Conservation (phyloP, 2,113 vertebrate genomes). For the Orthonyx spaldingii region DNA sequence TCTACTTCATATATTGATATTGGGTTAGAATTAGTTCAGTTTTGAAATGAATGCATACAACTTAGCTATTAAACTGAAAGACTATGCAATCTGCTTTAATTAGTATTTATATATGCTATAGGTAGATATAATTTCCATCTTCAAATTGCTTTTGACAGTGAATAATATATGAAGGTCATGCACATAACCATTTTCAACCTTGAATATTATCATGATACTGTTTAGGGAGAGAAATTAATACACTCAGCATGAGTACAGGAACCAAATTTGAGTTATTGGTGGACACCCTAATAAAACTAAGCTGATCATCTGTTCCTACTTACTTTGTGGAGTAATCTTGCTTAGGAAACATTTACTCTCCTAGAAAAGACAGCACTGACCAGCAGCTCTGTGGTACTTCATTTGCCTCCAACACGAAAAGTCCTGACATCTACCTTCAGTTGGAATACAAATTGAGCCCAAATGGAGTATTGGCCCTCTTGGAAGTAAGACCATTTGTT, state of each 20-base stretch:
- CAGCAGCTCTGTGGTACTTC: not conserved
- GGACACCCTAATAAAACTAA: not conserved
- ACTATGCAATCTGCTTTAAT: not conserved
- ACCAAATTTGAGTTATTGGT: not conserved
- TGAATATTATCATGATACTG: not conserved
- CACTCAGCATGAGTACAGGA: not conserved
- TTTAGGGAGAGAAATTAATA: not conserved
- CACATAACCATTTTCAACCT: not conserved
- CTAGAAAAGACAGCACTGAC: not conserved
- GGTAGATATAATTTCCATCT: not conserved
- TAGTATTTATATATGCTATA: not conserved
- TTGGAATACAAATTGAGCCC: not conserved
- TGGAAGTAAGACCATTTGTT: not conserved
- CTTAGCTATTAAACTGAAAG: not conserved
- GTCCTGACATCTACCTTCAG: not conserved
- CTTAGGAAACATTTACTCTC: not conserved
- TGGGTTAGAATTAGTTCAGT: not conserved
- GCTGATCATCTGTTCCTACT: not conserved
- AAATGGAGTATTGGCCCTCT: not conserved
- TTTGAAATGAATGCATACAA: not conserved
- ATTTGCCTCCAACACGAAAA: not conserved
- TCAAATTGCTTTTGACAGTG: not conserved
- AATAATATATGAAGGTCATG: not conserved
- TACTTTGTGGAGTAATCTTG: not conserved
- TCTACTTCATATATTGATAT: not conserved